Percentiles rank a stretch among this genome's conserved stretches.
phyloP scores from a whole-genome alignment of 1,140 invertebrate species.

The Oryctes rhinoceros region DNA sequence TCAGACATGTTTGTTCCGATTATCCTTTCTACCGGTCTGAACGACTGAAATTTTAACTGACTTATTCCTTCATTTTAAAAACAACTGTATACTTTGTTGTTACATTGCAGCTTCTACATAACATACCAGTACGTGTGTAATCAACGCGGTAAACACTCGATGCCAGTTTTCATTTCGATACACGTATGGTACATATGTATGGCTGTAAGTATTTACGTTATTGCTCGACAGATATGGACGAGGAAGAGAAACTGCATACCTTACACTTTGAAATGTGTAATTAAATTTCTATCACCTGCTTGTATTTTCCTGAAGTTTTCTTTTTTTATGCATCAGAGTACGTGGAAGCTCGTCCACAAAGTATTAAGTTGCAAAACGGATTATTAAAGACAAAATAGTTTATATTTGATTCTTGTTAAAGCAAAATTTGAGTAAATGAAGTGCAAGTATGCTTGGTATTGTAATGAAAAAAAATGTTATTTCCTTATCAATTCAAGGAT shows the following conservation, averaged over 20 bases:
- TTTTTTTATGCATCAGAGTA: neutral
- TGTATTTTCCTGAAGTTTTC: neutral
- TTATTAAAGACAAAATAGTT: neutral
- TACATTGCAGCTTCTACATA: too few relatives aligned
- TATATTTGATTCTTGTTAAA: neutral
- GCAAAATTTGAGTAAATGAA: neutral
- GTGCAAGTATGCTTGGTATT: too few relatives aligned
- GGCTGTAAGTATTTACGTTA: neutral
- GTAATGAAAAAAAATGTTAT: neutral
- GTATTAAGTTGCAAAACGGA: neutral
- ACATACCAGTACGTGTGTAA: too few relatives aligned
- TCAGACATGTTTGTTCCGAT: too few relatives aligned
- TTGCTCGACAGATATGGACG: neutral
- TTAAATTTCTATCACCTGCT: neutral
- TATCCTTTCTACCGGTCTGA: too few relatives aligned
- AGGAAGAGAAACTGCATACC: slow-evolving; percentile 5
- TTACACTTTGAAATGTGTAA: slow-evolving; percentile 1
- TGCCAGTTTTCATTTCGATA: too few relatives aligned
- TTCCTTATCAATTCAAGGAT: too few relatives aligned
- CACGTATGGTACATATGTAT: neutral
- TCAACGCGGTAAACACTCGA: too few relatives aligned
- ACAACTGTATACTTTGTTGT: too few relatives aligned
- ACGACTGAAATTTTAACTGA: too few relatives aligned
- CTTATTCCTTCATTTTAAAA: too few relatives aligned
- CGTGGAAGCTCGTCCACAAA: neutral